Evolutionary conservation across 64 coral and sea anemone species (phyloP), one percentile per base, ranked within the genome.

Genomic region (Porites lutea): DNA sequence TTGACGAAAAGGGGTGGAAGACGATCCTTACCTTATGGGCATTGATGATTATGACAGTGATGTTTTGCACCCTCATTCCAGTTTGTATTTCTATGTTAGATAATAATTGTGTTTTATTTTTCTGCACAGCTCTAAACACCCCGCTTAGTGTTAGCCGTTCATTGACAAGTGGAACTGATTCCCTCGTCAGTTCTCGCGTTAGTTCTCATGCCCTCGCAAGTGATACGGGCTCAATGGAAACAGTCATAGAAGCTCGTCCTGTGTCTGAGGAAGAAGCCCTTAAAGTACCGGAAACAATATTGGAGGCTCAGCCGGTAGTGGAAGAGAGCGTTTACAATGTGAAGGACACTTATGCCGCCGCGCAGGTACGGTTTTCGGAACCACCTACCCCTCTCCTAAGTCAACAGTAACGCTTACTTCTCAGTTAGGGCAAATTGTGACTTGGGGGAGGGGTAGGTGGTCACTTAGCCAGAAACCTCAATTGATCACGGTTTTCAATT

Each of bases 191-290:
- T 65, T 65, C 62, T 2, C 62, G 62, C 62, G 13, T 65, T 65
- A 78, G 62, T 84, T 84, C 81, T 0, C 59, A 60, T 2, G 64
- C 43, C 12, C 63, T 44, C 13, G 19, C 65, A 16, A 84, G 62
- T 12, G 81, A 84, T 43, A 66, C 81, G 1, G 81, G 81, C 8
- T 84, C 81, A 2, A 13, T 84, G 81, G 81, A 84, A 21, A 84
- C 64, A 27, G 81, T 84, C 16, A 84, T 84, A 13, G 81, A 67
- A 68, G 81, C 81, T 19, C 37, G 63, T 19, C 81, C 81, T 10
- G 63, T 84, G 47, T 18, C 14, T 2, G 63, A 52, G 61, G 81
- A 84, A 50, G 81, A 50, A 11, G 46, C 7, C 73, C 47, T 76
- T 6, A 76, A 18, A 76, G 73, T 76, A 47, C 48, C 64, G 18